Base-by-base conservation (phyloP, 2,888 invertebrate species). In the Patella depressa region DNA sequence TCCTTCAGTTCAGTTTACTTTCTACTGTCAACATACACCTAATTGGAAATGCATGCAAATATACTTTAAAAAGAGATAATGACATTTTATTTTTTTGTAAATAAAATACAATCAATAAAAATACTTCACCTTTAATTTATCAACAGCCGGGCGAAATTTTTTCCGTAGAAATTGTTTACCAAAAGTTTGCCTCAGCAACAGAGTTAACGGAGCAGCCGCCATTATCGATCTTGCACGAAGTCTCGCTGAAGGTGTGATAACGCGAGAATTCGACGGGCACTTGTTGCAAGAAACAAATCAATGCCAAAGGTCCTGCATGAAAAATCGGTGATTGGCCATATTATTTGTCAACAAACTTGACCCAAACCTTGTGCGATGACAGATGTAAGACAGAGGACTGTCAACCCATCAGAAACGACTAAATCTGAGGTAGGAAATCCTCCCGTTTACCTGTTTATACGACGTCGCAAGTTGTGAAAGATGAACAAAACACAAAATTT, bases 131-230 rank as follows among this genome's bases (percentile, higher is more conserved):
- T 77, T 74, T 57, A 79, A 69, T 29, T 75, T 77, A 72, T 72
- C 77, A 57, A 75, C n/a, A 75, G 72, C 57, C 53, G 71, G 71
- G 53, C 73, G 55, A 70, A 71, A 72, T 77, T 72, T 74, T 72
- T 77, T 79, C 71, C 73, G 71, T 11, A 73, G 65, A 70, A 79
- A 77, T 59, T 75, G 72, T 77, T 77, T 77, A 59, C 77, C 77
- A 69, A 79, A 75, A 77, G 72, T 77, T 74, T 75, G 74, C 79
- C 79, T 54, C 45, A 79, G 75, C 79, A 79, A 75, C 70, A 79
- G 70, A 57, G 75, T 77, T 34, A 79, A 34, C 70, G 79, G 75
- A 73, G 79, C 73, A 72, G 77, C 75, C 72, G 79, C 79, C 79
- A 79, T 79, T 77, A 79, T 77, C 71, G 75, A 77, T 53, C 17